phyloP scores from a whole-genome alignment of 2,888 invertebrate genomes.

The Nebria salina region DNA sequence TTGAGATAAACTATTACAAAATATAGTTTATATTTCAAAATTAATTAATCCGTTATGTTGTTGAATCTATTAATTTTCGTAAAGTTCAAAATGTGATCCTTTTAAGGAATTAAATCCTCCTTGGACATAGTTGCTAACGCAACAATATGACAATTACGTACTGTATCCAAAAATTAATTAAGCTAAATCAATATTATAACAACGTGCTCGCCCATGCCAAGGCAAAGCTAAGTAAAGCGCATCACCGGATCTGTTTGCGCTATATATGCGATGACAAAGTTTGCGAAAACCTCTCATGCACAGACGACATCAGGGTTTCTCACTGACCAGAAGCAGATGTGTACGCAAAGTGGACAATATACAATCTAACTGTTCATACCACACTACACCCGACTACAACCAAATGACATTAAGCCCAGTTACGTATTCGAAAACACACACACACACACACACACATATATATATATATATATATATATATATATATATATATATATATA shows the following conservation, averaged over 20 bases:
- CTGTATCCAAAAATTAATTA: neutral
- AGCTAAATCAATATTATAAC: neutral
- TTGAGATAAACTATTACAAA: too few relatives aligned
- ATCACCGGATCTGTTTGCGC: neutral
- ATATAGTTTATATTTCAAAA: too few relatives aligned
- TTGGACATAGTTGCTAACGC: neutral
- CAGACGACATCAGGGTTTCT: neutral
- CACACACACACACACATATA: too few relatives aligned
- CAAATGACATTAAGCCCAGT: neutral
- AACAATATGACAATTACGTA: neutral
- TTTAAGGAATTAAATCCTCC: neutral
- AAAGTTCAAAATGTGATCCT: neutral
- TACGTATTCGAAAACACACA: neutral
- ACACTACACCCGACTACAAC: neutral
- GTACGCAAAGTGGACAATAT: neutral
- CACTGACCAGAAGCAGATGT: neutral
- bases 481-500: too few relatives aligned
- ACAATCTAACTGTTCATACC: slow-evolving; percentile 11
- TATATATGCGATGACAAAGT: neutral
- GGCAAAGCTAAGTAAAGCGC: neutral
- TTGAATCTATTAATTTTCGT: too few relatives aligned
- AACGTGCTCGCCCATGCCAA: neutral
- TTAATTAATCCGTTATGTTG: too few relatives aligned
- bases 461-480: too few relatives aligned
- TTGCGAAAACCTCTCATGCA: neutral